A percentile compares a stretch with the other conserved stretches of the same genome.
Evolutionary conservation across 2,888 invertebrate genomes (phyloP).

Genomic region (Drosophila paucipuncta): DNA sequence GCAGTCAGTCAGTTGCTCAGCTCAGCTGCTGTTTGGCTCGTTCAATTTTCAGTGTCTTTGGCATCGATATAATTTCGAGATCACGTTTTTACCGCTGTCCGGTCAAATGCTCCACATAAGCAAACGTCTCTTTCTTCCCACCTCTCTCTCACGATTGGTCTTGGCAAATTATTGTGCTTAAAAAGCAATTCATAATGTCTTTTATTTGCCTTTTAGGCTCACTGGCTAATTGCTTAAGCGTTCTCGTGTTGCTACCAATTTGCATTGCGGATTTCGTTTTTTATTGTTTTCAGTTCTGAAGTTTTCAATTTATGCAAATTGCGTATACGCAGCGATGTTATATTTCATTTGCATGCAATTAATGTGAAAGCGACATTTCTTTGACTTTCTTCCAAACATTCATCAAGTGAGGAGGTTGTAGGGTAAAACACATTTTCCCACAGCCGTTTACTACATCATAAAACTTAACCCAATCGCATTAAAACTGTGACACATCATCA

Average conservation of each 20-base stretch:
- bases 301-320: slow-evolving; percentile 64
- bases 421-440: slow-evolving; percentile 60
- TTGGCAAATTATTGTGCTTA: slow-evolving; percentile 49
- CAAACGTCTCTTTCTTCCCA: slow-evolving; percentile 9
- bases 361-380: slow-evolving; percentile 76
- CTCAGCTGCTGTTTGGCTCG: slow-evolving; percentile 35
- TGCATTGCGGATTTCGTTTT: neutral
- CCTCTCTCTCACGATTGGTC: slow-evolving; percentile 2
- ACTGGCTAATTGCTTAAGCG: slow-evolving; percentile 40
- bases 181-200: slow-evolving; percentile 66
- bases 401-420: neutral
- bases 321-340: slow-evolving; percentile 49
- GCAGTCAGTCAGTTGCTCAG: slow-evolving; percentile 33
- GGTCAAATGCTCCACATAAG: slow-evolving; percentile 71
- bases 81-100: slow-evolving; percentile 80
- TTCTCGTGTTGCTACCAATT: slow-evolving; percentile 3
- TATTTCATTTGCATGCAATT: slow-evolving; percentile 62
- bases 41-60: slow-evolving; percentile 54
- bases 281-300: slow-evolving; percentile 4
- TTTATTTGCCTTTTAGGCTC: slow-evolving; percentile 44
- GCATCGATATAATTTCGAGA: slow-evolving; percentile 78
- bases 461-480: slow-evolving; percentile 77
- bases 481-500: slow-evolving; percentile 80
- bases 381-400: slow-evolving; percentile 60
- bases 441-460: slow-evolving; percentile 76